Base-by-base conservation (phyloP, 2,113 vertebrate genomes). In the Origma solitaria region DNA sequence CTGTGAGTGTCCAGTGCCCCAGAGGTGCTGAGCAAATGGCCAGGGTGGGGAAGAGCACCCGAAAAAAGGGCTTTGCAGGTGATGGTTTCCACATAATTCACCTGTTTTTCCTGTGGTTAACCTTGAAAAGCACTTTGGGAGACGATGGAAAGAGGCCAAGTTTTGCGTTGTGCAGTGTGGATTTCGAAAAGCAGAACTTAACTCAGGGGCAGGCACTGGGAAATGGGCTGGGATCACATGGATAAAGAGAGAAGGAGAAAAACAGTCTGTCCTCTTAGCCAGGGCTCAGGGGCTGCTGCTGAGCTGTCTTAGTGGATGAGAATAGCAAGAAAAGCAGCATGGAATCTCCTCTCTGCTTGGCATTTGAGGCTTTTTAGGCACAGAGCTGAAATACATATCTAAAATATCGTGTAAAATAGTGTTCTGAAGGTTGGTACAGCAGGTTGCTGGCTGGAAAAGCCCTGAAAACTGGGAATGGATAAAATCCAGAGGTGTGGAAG, bases 121-220 rank as follows among this genome's bases (percentile, higher is more conserved):
- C 90, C 73, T 89, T 94, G 86, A 62, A 69, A 94, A 89, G 82
- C 17, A 49, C 80, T 90, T 79, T 56, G 40, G 30, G 38, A 84
- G 37, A 28, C 47, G 73, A 81, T 80, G 76, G 79, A 82, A 71
- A 38, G 71, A 64, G 51, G 82, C 44, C 57, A 75, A 30, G 25
- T 33, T 40, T 73, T 83, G 38, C 69, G 78, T 91, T 94, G 69
- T 81, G 69, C 79, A 6, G 15, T 9, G 22, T 28, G 31, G 64
- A 7, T 88, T 88, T 90, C 38, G 40, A 88, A 77, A 73, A 54
- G 71, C 47, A 86, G 51, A 42, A 42, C 15, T 81, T 68, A 73
- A 28, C 51, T 60, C 18, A 12, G 31, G 23, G 38, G 30, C n/a
- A 86, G 18, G 31, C 25, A 7, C 33, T 60, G 56, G 68, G 81